These are phyloP conservation scores for Diprion similis DNA, from an alignment of 1,140 invertebrate genomes.

Conservation along the genomic window DNA sequence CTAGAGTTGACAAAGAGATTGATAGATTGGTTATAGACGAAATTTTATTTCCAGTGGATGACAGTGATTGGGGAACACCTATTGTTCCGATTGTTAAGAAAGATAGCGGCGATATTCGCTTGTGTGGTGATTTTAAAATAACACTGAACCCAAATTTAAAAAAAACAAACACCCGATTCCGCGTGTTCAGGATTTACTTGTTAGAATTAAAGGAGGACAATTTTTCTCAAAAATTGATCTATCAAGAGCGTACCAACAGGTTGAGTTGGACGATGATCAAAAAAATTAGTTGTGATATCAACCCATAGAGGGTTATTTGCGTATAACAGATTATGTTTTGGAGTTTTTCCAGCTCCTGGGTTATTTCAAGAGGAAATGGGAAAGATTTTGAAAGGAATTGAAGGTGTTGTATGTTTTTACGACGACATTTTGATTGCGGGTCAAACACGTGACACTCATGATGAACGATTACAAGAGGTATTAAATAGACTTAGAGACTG, in stretches of 20 bases:
- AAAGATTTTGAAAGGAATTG: too few relatives aligned
- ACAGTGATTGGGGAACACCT: slow-evolving; percentile 46
- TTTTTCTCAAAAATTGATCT: slow-evolving; percentile 15
- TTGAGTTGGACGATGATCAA: neutral
- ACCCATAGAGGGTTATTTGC: neutral
- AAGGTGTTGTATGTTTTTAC: too few relatives aligned
- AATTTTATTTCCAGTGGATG: slow-evolving; percentile 42
- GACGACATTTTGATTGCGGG: neutral
- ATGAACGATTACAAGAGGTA: neutral
- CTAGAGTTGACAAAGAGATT: slow-evolving; percentile 36
- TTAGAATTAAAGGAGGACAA: too few relatives aligned
- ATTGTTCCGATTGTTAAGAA: slow-evolving; percentile 47
- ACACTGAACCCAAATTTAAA: slow-evolving; percentile 20
- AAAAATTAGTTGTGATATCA: neutral
- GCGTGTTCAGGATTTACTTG: slow-evolving; percentile 16
- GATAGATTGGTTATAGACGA: slow-evolving; percentile 31
- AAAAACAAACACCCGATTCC: slow-evolving; percentile 14
- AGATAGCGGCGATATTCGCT: slow-evolving; percentile 27
- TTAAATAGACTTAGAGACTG: slow-evolving; percentile 1
- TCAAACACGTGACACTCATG: neutral
- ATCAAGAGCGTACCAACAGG: slow-evolving; percentile 14
- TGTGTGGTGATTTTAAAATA: slow-evolving; percentile 37
- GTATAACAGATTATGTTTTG: neutral
- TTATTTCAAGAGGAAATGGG: slow-evolving; percentile 9
- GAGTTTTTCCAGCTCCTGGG: neutral